Base-by-base conservation (phyloP, 2,797 vertebrate species). In the Lagodon rhomboides region DNA sequence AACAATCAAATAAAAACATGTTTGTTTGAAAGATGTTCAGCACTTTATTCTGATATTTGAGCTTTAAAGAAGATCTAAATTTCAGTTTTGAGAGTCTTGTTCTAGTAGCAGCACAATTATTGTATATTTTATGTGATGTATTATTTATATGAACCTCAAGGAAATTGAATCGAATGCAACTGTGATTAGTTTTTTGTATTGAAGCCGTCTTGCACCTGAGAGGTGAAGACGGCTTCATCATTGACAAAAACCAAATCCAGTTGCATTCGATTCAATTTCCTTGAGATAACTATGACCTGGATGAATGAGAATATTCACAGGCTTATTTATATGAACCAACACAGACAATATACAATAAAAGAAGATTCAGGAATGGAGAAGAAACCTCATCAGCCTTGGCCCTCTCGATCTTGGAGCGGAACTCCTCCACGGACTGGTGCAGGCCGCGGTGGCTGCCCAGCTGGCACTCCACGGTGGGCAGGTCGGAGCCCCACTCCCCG, bases 371-470 rank as follows among this genome's bases (percentile, higher is more conserved):
- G 4, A 43, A 38, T 46, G 44, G 44, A 46, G 44, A 46, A 46
- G 16, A 46, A 16, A 97, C 98, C 97, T 99, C 97, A 0, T 98
- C 97, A 0, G 94, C 92, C 2, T 96, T 96, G 0, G 98, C 97
- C 23, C 97, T 93, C 73, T 98, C 97, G 0, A 98, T 96, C 94
- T 99, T 99, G 87, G 96, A 86, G 3, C 95, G 94, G 88, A 99
- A 99, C 77, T 99, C 97, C 82, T 98, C 97, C 2, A 99, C 91
- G 15, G 96, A 97, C 75, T 96, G 96, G 92, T 99, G 97, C 55
- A 98, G 95, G 54, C 98, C 97, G 0, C 98, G 96, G 86, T 99
- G 98, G 85, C 95, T 96, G 55, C 97, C 97, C 75, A 99, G 95
- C 77, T 98, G 96, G 0, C 96, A 96, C 91, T 99, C 97, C 22